Evolutionary conservation across 2,797 vertebrate species (phyloP).

Genomic region (Chloroceryle amazona): DNA sequence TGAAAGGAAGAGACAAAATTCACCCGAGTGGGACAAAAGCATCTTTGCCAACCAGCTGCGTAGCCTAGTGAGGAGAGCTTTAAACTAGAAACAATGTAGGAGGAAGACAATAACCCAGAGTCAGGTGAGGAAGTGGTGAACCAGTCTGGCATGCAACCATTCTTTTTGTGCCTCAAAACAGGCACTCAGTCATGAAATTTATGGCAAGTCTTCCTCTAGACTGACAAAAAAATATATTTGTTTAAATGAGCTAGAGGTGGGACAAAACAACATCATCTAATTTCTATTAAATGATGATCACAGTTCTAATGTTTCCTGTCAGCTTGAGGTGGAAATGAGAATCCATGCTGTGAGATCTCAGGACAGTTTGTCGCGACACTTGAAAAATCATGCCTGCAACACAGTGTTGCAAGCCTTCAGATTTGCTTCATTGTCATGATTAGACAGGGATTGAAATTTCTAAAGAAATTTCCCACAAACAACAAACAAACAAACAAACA

Average conservation of each 20-base stretch:
- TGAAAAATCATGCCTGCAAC: neutral
- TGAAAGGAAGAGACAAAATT: neutral
- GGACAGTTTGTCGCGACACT: neutral
- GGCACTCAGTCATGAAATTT: neutral
- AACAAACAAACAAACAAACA: too few species aligned
- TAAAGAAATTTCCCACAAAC: neutral
- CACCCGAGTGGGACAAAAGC: neutral
- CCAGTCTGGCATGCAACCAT: neutral
- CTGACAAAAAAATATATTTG: neutral
- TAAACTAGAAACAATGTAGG: neutral
- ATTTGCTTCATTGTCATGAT: neutral
- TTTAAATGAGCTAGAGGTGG: neutral
- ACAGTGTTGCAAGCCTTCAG: neutral
- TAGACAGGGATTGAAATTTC: neutral
- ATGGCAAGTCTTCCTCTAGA: neutral
- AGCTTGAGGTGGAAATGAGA: neutral
- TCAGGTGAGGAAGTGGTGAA: neutral
- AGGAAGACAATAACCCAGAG: neutral
- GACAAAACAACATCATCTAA: neutral
- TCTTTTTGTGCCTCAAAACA: neutral
- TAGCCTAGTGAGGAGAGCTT: neutral
- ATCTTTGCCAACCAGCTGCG: neutral
- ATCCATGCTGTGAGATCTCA: neutral
- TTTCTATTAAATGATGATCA: neutral
- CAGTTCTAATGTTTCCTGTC: neutral